Conservation (phyloP, 2,797 vertebrate species). For the Salmo trutta region DNA sequence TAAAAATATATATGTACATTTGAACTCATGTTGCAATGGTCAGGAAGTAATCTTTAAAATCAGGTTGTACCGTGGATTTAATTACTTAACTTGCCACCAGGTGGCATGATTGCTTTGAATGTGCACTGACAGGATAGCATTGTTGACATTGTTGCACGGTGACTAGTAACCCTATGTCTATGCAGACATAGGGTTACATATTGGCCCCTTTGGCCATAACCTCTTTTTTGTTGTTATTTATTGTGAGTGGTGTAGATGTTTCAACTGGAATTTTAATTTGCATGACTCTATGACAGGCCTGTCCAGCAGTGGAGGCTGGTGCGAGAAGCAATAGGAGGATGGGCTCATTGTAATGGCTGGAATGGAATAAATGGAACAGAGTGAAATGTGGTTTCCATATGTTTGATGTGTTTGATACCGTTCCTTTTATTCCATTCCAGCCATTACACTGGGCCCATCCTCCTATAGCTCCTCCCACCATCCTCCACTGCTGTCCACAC, state of each 20-base stretch:
- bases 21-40: neutral
- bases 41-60: neutral
- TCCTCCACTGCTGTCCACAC: too few species aligned
- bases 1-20: neutral
- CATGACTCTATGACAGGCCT: too few species aligned
- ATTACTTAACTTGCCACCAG: neutral
- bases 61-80: neutral
- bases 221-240: neutral
- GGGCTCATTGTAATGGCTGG: too few species aligned
- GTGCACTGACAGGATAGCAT: neutral
- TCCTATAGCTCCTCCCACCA: too few species aligned
- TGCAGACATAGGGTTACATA: too few species aligned
- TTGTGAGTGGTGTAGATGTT: neutral
- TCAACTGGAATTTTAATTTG: neutral
- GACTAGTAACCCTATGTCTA: neutral
- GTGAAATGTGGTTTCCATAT: too few species aligned
- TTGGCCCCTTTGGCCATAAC: neutral
- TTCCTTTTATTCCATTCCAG: too few species aligned
- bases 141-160: neutral
- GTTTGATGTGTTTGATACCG: too few species aligned
- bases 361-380: too few species aligned
- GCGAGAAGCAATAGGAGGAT: too few species aligned
- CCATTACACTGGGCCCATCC: too few species aligned
- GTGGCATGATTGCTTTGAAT: slow-evolving; percentile 2
- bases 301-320: too few species aligned